Evolutionary conservation across 1,140 invertebrate species (phyloP).

Genomic region (Cydia splendana): DNA sequence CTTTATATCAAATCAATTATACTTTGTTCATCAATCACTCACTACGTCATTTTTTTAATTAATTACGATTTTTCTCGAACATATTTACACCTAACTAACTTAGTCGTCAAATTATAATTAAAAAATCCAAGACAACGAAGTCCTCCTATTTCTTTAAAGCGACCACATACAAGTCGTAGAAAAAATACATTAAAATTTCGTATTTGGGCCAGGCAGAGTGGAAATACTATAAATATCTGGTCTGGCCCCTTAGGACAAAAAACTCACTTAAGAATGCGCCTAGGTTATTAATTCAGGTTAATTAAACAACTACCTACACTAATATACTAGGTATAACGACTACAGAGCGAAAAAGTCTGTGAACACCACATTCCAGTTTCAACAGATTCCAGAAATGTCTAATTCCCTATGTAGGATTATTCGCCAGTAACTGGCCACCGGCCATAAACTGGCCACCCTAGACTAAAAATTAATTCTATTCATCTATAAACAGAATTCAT

Average conservation of each 20-base stretch:
- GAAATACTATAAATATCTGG: conserved; percentile 27
- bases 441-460: no score
- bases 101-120: conserved; percentile 29
- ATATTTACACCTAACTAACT: conserved; percentile 32
- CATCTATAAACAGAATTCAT: no score
- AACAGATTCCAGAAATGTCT: background rate
- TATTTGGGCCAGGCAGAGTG: conserved; percentile 23
- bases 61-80: conserved; percentile 31
- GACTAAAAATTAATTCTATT: no score
- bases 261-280: conserved; percentile 9
- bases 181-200: conserved; percentile 33
- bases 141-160: conserved; percentile 28
- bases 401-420: no score
- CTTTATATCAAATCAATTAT: conserved; percentile 22
- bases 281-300: conserved; percentile 5
- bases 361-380: background rate
- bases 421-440: no score
- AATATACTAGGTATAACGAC: conserved; percentile 5
- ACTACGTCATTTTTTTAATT: conserved; percentile 28
- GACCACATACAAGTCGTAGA: conserved; percentile 16
- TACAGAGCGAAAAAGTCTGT: background rate
- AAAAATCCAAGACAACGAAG: conserved; percentile 15
- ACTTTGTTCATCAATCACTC: conserved; percentile 32
- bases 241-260: conserved; percentile 16
- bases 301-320: conserved; percentile 16